These are phyloP conservation scores for Melangyna quadrimaculata DNA, from an alignment of 2,888 invertebrate species.

Conservation along the genomic window DNA sequence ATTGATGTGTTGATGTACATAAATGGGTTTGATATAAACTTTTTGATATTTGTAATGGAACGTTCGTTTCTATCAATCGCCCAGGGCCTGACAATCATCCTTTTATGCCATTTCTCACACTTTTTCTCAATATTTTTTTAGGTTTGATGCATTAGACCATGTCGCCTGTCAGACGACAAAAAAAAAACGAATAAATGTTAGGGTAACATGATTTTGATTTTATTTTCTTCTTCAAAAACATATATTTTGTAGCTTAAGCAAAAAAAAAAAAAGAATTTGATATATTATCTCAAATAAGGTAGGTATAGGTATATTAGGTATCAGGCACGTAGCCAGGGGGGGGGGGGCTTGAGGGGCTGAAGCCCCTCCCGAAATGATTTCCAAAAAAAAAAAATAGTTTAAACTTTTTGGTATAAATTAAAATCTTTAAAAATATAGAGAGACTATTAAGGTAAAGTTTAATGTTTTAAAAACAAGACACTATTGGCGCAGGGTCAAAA, in stretches of 20 bases:
- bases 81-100: not conserved
- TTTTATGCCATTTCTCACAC: not conserved
- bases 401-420: too few species aligned
- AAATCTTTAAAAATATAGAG: too few species aligned
- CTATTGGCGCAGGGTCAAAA: too few species aligned
- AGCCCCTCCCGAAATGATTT: too few species aligned
- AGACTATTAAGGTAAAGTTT: too few species aligned
- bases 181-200: constrained; percentile 34
- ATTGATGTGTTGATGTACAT: too few species aligned
- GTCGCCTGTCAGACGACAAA: constrained; percentile 45
- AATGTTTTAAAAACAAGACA: too few species aligned
- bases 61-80: not conserved
- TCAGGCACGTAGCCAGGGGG: too few species aligned
- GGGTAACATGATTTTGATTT: constrained; percentile 67
- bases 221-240: constrained; percentile 38
- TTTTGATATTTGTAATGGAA: not conserved
- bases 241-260: not conserved
- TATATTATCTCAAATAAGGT: constrained; percentile 23
- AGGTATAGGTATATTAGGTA: too few species aligned
- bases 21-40: too few species aligned
- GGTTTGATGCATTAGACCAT: constrained; percentile 14
- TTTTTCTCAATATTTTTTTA: not conserved
- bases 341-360: too few species aligned
- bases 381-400: too few species aligned
- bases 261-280: constrained; percentile 4